A percentile compares a stretch with the other conserved stretches of the same genome.
phyloP scores from a whole-genome alignment of 2,797 vertebrate genomes.

The Chromobotia macracanthus region DNA sequence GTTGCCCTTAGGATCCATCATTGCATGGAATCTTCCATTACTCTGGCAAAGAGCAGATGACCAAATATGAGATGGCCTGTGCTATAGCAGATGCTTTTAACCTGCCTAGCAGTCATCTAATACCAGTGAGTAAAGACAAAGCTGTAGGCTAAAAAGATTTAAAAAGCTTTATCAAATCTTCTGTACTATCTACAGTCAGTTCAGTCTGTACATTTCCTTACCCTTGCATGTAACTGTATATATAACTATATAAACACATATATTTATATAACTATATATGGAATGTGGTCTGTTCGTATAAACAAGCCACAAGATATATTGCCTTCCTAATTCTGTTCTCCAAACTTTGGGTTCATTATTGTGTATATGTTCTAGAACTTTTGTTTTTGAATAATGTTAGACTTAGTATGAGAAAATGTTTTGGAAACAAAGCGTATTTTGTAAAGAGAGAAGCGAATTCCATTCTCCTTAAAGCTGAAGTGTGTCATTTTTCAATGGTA shows the following conservation, averaged over 20 bases:
- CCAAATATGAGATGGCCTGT: constrained; percentile 92
- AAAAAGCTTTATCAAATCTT: background rate
- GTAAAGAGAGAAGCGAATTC: background rate
- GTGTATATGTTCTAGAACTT: background rate
- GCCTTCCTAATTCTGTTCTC: background rate
- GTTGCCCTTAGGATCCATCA: constrained; percentile 81
- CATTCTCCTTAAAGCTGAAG: background rate
- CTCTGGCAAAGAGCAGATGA: constrained; percentile 95
- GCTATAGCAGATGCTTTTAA: constrained; percentile 93
- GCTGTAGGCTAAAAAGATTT: background rate
- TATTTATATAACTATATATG: background rate
- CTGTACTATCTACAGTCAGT: background rate
- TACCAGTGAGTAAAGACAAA: constrained; percentile 81
- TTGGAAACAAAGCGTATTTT: constrained; percentile 23
- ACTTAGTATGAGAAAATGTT: background rate
- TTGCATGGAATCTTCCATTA: constrained; percentile 91
- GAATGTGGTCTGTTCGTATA: background rate
- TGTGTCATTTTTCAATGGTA: background rate
- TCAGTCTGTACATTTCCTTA: background rate
- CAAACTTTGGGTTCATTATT: background rate
- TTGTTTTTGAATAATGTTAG: constrained; percentile 6
- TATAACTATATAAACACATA: constrained; percentile 1
- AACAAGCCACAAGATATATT: background rate
- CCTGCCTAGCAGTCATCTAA: constrained; percentile 88
- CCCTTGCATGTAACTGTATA: background rate